Conservation (phyloP, 2,797 vertebrate species). For the Propithecus perrieri region DNA sequence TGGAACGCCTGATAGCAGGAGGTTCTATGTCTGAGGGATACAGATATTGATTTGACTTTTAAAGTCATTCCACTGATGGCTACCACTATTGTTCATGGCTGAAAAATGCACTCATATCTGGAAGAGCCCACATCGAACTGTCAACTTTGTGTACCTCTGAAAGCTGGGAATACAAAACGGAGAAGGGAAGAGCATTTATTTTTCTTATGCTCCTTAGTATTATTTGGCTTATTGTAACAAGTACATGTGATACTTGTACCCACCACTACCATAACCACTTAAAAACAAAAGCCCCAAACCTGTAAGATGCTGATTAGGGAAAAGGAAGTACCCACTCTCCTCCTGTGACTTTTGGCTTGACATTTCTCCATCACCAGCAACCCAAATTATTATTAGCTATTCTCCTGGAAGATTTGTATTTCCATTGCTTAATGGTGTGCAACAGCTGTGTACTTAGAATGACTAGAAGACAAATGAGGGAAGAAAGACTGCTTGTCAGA, state of each 20-base stretch:
- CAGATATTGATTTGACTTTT: neutral
- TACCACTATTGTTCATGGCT: neutral
- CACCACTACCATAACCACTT: neutral
- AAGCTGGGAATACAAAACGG: neutral
- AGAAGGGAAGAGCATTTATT: neutral
- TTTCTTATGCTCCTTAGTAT: neutral
- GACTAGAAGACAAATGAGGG: constrained; percentile 39
- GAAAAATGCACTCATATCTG: neutral
- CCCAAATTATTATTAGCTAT: neutral
- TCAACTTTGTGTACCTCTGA: neutral
- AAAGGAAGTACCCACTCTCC: neutral
- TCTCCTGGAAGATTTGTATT: neutral
- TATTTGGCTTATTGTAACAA: neutral
- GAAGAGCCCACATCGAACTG: neutral
- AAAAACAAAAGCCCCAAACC: neutral
- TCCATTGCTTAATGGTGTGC: neutral
- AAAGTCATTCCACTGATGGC: neutral
- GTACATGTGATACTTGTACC: neutral
- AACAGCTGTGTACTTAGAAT: constrained; percentile 2
- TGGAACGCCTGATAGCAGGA: neutral
- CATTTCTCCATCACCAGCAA: neutral
- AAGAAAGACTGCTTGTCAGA: constrained; percentile 18
- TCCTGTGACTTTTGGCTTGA: neutral
- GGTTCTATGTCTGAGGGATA: neutral
- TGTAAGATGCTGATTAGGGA: neutral